Evolutionary conservation across 2,797 vertebrate species (phyloP).

Genomic region (Balearica regulorum): DNA sequence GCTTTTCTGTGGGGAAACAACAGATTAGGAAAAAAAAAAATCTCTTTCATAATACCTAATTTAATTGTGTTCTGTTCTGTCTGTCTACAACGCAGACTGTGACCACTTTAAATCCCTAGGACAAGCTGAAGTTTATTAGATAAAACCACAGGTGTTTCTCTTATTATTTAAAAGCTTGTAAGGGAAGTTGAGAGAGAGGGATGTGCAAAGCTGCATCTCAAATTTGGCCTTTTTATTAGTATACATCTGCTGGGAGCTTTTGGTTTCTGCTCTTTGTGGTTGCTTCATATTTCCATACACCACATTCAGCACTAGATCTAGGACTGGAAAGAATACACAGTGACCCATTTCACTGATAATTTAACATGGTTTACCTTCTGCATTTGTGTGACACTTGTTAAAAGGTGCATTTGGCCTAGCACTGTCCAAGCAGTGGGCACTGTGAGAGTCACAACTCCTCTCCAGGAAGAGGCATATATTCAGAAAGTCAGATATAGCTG

Average conservation of each 20-base stretch:
- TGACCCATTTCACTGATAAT: not conserved
- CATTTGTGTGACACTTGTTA: not conserved
- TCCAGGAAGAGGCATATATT: not conserved
- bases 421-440: not conserved
- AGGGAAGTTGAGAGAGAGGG: not conserved
- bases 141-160: not conserved
- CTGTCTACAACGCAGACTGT: not conserved
- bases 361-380: not conserved
- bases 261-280: not conserved
- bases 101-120: not conserved
- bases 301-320: not conserved
- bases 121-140: not conserved
- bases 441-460: fast-evolving
- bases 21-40: not conserved
- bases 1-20: not conserved
- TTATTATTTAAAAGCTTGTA: not conserved
- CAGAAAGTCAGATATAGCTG: not conserved
- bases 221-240: not conserved
- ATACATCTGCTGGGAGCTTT: not conserved
- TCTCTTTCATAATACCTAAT: not conserved
- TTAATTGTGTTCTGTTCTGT: not conserved
- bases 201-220: not conserved
- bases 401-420: not conserved
- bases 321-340: not conserved
- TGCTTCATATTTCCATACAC: not conserved